phyloP scores from a whole-genome alignment of 2,888 invertebrate genomes.

The Philereme transversata region DNA sequence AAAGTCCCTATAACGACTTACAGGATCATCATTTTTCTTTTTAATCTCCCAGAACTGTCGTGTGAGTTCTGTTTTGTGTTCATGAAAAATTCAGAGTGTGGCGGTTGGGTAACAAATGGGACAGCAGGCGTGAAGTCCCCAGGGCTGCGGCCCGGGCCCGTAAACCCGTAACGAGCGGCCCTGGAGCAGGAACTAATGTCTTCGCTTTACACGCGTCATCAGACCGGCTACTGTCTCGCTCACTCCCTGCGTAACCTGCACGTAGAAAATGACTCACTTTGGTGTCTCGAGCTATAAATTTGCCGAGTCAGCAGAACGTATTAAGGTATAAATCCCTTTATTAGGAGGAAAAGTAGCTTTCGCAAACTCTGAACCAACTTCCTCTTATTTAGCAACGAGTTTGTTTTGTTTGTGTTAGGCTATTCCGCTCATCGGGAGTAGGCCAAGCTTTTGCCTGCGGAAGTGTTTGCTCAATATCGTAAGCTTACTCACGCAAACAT shows the following conservation, averaged over 20 bases:
- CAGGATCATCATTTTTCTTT: constrained; percentile 30
- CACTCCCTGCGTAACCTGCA: constrained; percentile 38
- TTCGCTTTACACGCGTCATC: constrained; percentile 63
- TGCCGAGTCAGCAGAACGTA: constrained; percentile 19
- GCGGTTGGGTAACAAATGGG: constrained; percentile 58
- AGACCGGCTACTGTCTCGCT: constrained; percentile 42
- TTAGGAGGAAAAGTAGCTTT: constrained; percentile 19
- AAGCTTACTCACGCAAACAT: constrained; percentile 23
- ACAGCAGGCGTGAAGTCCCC: constrained; percentile 53
- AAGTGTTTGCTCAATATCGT: constrained; percentile 19
- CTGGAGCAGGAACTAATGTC: constrained; percentile 54
- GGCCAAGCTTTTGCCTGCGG: constrained; percentile 24
- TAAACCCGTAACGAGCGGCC: constrained; percentile 51
- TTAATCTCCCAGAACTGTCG: constrained; percentile 27
- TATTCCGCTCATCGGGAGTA: constrained; percentile 25
- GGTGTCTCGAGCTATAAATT: constrained; percentile 13
- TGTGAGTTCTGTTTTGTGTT: constrained; percentile 40
- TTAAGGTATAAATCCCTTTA: constrained; percentile 22
- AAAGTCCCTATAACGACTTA: constrained; percentile 20
- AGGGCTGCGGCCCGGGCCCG: constrained; percentile 40
- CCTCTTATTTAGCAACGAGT: constrained; percentile 16
- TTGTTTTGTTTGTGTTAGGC: constrained; percentile 26
- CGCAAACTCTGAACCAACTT: constrained; percentile 16
- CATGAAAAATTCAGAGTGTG: constrained; percentile 56
- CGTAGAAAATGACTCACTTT: constrained; percentile 25